phyloP scores from a whole-genome alignment of 2,113 vertebrate species.

The Neopipo cinnamomea region DNA sequence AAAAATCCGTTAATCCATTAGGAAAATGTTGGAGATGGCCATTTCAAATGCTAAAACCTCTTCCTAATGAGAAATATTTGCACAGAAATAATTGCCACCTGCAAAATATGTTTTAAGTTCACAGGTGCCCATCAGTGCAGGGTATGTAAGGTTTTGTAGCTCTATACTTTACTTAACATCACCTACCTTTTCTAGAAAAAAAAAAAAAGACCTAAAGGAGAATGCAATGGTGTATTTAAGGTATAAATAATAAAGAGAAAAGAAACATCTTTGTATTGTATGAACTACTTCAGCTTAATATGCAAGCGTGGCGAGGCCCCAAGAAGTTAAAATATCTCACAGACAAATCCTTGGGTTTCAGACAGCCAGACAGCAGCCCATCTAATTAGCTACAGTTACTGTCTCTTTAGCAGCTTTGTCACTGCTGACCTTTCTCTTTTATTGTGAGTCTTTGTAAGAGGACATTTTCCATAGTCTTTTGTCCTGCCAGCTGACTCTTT shows the following conservation, averaged over 20 bases:
- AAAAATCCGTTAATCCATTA: neutral
- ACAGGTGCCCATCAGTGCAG: neutral
- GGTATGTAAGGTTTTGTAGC: neutral
- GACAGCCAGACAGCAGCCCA: neutral
- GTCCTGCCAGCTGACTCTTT: neutral
- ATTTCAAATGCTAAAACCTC: neutral
- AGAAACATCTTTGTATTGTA: neutral
- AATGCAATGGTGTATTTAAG: neutral
- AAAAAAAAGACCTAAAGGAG: neutral
- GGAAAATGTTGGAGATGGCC: neutral
- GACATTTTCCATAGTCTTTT: neutral
- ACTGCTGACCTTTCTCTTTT: neutral
- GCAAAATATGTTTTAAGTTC: neutral
- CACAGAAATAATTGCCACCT: neutral
- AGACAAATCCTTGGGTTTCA: neutral
- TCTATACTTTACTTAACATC: neutral
- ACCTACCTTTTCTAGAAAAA: neutral
- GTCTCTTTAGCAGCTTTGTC: neutral
- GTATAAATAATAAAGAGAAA: neutral
- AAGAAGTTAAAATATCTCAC: neutral
- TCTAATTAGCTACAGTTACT: neutral
- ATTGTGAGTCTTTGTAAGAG: neutral
- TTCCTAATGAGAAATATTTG: neutral
- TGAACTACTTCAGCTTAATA: neutral
- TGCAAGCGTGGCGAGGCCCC: neutral